Evolutionary conservation across 2,888 invertebrate species (phyloP).

Genomic region (Plusia festucae): DNA sequence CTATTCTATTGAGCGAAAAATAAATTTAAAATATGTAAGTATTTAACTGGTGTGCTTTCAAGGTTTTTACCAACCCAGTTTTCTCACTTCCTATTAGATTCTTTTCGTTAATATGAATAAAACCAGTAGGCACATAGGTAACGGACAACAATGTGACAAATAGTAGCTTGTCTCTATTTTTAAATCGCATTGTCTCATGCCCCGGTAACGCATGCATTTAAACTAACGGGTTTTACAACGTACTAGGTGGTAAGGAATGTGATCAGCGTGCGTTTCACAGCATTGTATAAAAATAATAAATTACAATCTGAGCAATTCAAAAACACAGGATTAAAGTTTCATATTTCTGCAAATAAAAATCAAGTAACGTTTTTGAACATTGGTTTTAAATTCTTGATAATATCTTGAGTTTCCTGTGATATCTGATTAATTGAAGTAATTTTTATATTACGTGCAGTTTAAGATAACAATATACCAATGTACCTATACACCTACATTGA

Average conservation of each 20-base stretch:
- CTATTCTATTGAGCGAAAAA: not conserved
- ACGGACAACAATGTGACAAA: constrained; percentile 43
- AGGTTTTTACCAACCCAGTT: constrained; percentile 37
- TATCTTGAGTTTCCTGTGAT: not conserved
- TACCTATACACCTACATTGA: not conserved
- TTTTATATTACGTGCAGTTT: not conserved
- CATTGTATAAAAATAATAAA: constrained; percentile 13
- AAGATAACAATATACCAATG: constrained; percentile 1
- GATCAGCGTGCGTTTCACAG: constrained; percentile 35
- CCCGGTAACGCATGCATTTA: constrained; percentile 43
- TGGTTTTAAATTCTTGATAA: constrained; percentile 12
- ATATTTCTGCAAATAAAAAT: not conserved
- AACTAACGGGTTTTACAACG: constrained; percentile 51
- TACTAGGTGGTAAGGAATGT: constrained; percentile 14
- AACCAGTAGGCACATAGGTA: constrained; percentile 30
- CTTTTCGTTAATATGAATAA: constrained; percentile 18
- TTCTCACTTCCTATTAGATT: constrained; percentile 45
- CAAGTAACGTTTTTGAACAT: not conserved
- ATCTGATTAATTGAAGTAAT: not conserved
- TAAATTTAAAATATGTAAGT: not conserved
- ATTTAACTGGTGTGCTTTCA: constrained; percentile 17
- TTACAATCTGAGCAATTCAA: too few species aligned
- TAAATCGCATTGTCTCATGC: constrained; percentile 63
- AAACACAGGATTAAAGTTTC: too few species aligned
- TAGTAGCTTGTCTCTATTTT: constrained; percentile 51